Base-by-base conservation (phyloP, 2,113 vertebrate species). In the Saguinus imperator region DNA sequence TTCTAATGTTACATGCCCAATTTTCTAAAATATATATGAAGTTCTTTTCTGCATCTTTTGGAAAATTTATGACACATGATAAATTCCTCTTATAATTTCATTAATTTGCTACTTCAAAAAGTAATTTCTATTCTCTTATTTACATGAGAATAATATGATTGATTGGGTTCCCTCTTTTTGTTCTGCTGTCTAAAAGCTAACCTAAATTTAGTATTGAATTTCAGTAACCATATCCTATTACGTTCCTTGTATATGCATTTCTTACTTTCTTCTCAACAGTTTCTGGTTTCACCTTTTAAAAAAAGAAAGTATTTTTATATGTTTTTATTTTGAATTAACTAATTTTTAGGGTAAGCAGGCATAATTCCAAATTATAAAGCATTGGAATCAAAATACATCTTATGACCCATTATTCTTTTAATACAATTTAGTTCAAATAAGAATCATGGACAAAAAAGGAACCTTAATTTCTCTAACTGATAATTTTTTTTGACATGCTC, bases 311-410 rank as follows among this genome's bases (percentile, higher is more conserved):
- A 77, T 64, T 64, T 80, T 93, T 68, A 73, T 52, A 8, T 84
- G 23, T 52, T 91, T 87, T 95, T 89, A 92, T 89, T 94, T 95
- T 48, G 20, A 94, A 93, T 45, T 68, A 83, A 94, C 43, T 95
- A 7, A 43, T 81, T 81, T 84, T 57, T 5, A 68, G 76, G 57
- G 35, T 32, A 68, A 91, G 40, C 13, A 91, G 55, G 75, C 17
- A 70, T 48, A 95, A 95, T 27, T 76, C 2, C 79, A 95, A 92
- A 79, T 75, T 58, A 89, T 35, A 72, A 89, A 81, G 72, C 57
- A 79, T 43, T 37, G 85, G n/a, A 73, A 89, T 86, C 10, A 89
- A 96, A 91, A 93, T 7, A 94, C 68, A 82, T 85, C n/a, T 83
- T 75, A 68, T 61, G 2, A 93, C 88, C 77, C 13, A 64, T 43